Conservation (phyloP, 2,888 invertebrate genomes). For the Ochropacha duplaris region DNA sequence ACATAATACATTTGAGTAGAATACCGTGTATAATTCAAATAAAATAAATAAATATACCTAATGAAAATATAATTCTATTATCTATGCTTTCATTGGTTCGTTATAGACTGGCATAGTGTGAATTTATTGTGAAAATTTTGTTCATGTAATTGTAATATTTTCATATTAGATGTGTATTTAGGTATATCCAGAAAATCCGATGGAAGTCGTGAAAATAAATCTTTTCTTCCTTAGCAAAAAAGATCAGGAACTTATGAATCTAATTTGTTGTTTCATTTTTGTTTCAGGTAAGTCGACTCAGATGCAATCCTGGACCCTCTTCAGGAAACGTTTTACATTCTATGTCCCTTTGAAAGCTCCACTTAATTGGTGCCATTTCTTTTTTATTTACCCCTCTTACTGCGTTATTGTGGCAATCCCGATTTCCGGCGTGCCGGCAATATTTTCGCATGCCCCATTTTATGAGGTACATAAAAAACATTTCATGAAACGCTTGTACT, state of each 20-base stretch:
- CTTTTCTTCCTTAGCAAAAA: background rate
- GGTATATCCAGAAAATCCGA: background rate
- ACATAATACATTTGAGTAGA: no score
- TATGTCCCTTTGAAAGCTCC: constrained; percentile 8
- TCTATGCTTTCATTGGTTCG: constrained; percentile 21
- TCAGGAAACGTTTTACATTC: background rate
- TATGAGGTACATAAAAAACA: constrained; percentile 68
- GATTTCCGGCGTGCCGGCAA: constrained; percentile 52
- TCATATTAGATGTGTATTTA: background rate
- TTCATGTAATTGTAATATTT: background rate
- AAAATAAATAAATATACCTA: no score
- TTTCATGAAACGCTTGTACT: constrained; percentile 46
- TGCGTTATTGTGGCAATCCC: constrained; percentile 54
- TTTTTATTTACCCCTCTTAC: constrained; percentile 40
- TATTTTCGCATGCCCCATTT: constrained; percentile 60
- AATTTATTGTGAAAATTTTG: constrained; percentile 17
- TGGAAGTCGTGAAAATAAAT: background rate
- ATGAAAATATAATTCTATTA: constrained; percentile 3
- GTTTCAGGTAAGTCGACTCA: constrained; percentile 38
- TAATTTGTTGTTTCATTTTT: constrained; percentile 22
- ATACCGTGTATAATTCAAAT: no score
- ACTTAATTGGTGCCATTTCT: constrained; percentile 36
- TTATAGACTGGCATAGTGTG: constrained; percentile 16
- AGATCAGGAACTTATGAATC: background rate
- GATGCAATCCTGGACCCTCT: background rate